Evolutionary conservation across 2,113 vertebrate species (phyloP).

Genomic region (Crocuta crocuta): DNA sequence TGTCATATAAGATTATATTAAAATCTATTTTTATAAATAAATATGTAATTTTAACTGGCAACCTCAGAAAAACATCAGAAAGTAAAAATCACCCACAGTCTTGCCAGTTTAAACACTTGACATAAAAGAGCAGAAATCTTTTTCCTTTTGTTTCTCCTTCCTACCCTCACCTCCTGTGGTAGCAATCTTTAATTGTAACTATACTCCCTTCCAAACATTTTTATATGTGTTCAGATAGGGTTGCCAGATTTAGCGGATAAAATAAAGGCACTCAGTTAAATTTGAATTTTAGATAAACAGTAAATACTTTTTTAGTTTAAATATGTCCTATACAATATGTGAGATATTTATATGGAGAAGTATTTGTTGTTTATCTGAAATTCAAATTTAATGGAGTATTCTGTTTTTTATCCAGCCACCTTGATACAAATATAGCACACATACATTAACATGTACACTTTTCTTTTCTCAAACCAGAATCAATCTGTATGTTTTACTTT

Average conservation of each 20-base stretch:
- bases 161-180: background rate
- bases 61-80: background rate
- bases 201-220: background rate
- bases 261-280: conserved; percentile 8
- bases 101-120: background rate
- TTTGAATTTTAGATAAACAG: background rate
- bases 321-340: too few species aligned
- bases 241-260: conserved; percentile 12
- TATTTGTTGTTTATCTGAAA: background rate
- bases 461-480: background rate
- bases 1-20: background rate
- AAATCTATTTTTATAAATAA: background rate
- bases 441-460: background rate
- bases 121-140: background rate
- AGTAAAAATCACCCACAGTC: background rate
- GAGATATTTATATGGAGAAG: too few species aligned
- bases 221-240: background rate
- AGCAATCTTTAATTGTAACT: background rate
- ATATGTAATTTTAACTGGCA: background rate
- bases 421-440: background rate
- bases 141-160: background rate
- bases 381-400: background rate
- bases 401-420: background rate
- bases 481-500: background rate
- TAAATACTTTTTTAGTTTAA: background rate